Percentiles rank a stretch among this genome's conserved stretches.
These are phyloP conservation scores for Choloepus hoffmanni DNA, from an alignment of 2,113 vertebrate genomes.

Conservation along the genomic window DNA sequence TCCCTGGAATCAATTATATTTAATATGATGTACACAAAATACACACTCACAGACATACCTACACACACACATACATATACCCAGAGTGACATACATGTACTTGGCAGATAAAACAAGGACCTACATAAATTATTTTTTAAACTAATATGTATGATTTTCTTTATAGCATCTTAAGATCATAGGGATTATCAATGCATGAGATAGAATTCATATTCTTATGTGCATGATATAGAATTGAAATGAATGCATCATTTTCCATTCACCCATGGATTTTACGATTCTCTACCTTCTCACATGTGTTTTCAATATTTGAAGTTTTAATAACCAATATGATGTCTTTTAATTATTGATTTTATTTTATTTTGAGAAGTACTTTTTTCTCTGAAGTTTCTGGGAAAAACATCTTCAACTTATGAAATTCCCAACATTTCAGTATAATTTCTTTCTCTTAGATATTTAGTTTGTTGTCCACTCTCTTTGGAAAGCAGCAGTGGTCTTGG, in stretches of 20 bases:
- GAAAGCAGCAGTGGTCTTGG: neutral
- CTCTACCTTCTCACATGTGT: neutral
- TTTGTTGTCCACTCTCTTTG: neutral
- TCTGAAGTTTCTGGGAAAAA: neutral
- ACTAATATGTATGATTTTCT: neutral
- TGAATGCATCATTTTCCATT: neutral
- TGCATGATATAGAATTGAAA: neutral
- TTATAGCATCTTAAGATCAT: neutral
- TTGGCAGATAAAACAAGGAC: neutral
- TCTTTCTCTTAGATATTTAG: neutral
- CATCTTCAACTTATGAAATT: neutral
- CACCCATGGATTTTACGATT: neutral
- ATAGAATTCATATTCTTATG: neutral
- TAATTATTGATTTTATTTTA: neutral
- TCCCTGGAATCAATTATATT: neutral
- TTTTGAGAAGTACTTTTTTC: neutral
- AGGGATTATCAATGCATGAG: neutral
- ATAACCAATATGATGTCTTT: neutral
- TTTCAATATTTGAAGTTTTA: neutral
- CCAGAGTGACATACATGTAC: neutral
- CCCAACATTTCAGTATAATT: neutral
- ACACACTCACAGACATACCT: neutral
- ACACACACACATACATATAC: neutral
- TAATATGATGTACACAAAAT: neutral
- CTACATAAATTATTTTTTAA: neutral